phyloP scores from a whole-genome alignment of 2,113 vertebrate species.

The Guaruba guarouba region DNA sequence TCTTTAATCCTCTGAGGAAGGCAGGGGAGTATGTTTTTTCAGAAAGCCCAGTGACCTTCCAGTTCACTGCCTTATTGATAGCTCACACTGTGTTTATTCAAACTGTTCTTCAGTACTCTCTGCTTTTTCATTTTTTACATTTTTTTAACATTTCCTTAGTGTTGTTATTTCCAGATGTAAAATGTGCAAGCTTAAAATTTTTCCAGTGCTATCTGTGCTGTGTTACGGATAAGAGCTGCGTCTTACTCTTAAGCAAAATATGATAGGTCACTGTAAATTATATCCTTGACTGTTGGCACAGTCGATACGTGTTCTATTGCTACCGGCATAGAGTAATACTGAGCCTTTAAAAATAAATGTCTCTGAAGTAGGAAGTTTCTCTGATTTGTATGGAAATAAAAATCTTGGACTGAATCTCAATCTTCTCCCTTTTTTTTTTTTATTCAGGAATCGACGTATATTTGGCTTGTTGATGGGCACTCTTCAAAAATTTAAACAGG shows the following conservation, averaged over 20 bases:
- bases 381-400: neutral
- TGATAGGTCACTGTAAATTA: neutral
- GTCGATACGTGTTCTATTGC: neutral
- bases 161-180: neutral
- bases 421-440: neutral
- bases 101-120: neutral
- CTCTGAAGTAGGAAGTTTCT: neutral
- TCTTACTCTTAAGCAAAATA: neutral
- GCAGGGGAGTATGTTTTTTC: fast-evolving
- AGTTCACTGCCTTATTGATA: neutral
- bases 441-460: constrained; percentile 95
- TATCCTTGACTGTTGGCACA: neutral
- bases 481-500: constrained; percentile 98
- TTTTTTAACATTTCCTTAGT: neutral
- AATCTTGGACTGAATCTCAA: neutral
- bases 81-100: neutral
- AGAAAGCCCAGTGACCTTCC: neutral
- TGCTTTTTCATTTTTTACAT: neutral
- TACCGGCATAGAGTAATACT: neutral
- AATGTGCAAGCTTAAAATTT: neutral
- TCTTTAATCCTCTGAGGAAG: neutral
- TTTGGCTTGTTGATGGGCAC: constrained; percentile 99
- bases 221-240: neutral
- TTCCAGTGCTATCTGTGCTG: neutral
- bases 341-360: neutral